Conservation (phyloP, 2,113 vertebrate genomes). For the Chiloscyllium plagiosum region DNA sequence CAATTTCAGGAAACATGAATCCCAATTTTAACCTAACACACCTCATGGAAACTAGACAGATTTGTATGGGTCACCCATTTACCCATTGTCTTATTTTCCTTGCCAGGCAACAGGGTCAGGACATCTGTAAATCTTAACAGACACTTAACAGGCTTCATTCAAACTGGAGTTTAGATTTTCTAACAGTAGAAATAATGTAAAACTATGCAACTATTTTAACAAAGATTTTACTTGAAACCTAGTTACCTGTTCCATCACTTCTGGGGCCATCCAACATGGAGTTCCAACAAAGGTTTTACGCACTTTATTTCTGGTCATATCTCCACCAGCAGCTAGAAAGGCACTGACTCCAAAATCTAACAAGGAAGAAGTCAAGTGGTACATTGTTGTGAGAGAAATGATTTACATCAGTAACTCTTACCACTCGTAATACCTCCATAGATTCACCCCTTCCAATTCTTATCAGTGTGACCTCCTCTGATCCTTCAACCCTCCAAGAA, state of each 20-base stretch:
- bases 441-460: neutral
- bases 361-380: constrained; percentile 32
- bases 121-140: neutral
- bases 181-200: neutral
- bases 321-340: constrained; percentile 89
- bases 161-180: neutral
- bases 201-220: neutral
- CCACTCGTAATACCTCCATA: neutral
- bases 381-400: neutral
- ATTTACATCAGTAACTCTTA: neutral
- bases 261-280: constrained; percentile 99
- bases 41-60: neutral
- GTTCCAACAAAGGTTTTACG: constrained; percentile 98
- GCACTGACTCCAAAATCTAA: constrained; percentile 97
- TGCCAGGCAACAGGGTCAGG: neutral
- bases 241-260: constrained; percentile 97
- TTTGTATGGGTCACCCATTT: neutral
- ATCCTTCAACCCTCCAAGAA: neutral
- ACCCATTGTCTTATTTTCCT: neutral
- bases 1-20: neutral
- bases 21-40: neutral
- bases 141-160: neutral
- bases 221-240: neutral
- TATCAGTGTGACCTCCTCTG: neutral
- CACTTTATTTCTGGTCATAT: constrained; percentile 96